These are phyloP conservation scores for Plutomurus gul DNA, from an alignment of 1,140 invertebrate species.

Conservation along the genomic window DNA sequence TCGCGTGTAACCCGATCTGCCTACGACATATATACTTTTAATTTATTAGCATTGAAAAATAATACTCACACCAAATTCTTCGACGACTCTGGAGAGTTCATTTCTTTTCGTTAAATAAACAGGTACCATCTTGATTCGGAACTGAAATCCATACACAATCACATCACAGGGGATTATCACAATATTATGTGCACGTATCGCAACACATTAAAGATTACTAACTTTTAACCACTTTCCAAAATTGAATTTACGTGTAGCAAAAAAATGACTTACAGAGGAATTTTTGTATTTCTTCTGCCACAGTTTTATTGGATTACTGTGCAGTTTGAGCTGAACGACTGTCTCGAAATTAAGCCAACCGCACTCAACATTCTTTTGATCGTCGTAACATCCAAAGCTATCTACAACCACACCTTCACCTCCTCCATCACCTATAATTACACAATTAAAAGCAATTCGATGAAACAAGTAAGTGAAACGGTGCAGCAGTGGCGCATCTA, in stretches of 20 bases:
- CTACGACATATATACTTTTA: too few species aligned
- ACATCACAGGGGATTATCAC: too few species aligned
- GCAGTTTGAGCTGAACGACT: slow-evolving; percentile 83
- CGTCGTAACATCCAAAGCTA: slow-evolving; percentile 67
- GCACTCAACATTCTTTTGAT: slow-evolving; percentile 68
- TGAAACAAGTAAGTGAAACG: too few species aligned
- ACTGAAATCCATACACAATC: too few species aligned
- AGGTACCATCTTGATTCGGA: too few species aligned
- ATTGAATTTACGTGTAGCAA: neutral
- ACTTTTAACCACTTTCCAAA: neutral
- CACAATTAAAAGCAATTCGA: neutral
- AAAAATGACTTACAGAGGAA: slow-evolving; percentile 24
- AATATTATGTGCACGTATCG: too few species aligned
- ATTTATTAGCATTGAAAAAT: too few species aligned
- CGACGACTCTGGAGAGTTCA: too few species aligned
- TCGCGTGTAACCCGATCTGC: too few species aligned
- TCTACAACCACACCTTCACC: neutral
- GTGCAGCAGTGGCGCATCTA: neutral
- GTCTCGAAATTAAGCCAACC: slow-evolving; percentile 88
- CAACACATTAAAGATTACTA: neutral
- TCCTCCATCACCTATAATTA: neutral
- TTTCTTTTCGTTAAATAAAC: too few species aligned
- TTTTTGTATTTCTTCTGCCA: slow-evolving; percentile 71
- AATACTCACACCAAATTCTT: neutral
- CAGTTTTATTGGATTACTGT: slow-evolving; percentile 79